phyloP scores from a whole-genome alignment of 2,888 invertebrate genomes.

The Apodemia zela region DNA sequence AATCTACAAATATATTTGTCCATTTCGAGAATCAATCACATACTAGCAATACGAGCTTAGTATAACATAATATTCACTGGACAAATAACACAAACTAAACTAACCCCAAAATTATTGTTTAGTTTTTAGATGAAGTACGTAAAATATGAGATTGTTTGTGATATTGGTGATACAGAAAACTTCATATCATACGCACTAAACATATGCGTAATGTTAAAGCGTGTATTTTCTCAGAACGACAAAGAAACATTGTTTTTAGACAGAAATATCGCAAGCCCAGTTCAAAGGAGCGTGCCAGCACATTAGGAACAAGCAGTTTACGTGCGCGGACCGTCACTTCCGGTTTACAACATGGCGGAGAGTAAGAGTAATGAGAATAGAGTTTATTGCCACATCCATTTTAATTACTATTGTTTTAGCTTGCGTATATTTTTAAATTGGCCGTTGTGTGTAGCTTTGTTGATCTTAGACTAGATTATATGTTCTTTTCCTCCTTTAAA shows the following conservation, averaged over 20 bases:
- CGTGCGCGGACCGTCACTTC: slow-evolving; percentile 38
- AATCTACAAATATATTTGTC: no score
- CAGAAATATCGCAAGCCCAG: slow-evolving; percentile 40
- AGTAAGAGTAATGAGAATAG: slow-evolving; percentile 7
- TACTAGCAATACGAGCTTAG: no score
- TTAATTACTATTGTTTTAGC: slow-evolving; percentile 1
- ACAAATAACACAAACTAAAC: no score
- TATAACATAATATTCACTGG: no score
- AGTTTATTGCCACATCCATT: not conserved
- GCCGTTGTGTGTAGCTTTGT: not conserved
- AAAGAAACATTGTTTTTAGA: slow-evolving; percentile 8
- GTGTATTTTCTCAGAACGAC: slow-evolving; percentile 12
- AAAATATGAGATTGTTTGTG: no score
- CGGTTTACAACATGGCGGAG: slow-evolving; percentile 17
- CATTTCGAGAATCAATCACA: no score
- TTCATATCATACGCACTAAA: not conserved
- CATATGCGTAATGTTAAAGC: not conserved
- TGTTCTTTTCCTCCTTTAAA: no score
- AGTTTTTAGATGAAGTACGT: no score
- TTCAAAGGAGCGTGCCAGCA: slow-evolving; percentile 59
- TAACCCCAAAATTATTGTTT: no score
- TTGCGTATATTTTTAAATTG: not conserved
- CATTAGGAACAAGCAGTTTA: slow-evolving; percentile 52
- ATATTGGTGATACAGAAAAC: no score
- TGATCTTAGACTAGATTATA: not conserved